A percentile compares a stretch with the other conserved stretches of the same genome.
phyloP scores from a whole-genome alignment of 2,888 invertebrate species.

The Xestia rhomboidea region DNA sequence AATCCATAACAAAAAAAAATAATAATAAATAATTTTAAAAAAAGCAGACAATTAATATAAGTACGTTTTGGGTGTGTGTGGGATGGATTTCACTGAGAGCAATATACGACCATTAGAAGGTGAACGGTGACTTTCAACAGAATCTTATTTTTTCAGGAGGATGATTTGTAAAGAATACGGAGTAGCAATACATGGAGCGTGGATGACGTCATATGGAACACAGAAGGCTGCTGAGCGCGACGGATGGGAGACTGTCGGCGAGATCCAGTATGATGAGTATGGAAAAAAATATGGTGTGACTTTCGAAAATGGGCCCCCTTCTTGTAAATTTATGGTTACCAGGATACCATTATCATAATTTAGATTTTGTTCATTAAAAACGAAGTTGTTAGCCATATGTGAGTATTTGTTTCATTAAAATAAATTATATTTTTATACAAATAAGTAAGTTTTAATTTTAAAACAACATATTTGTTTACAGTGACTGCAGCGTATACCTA shows the following conservation, averaged over 20 bases:
- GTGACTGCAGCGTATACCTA: not conserved
- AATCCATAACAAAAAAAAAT: no score
- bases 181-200: constrained; percentile 63
- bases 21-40: no score
- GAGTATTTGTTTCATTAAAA: not conserved
- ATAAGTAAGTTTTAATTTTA: not conserved
- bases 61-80: no score
- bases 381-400: not conserved
- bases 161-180: constrained; percentile 69
- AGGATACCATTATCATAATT: not conserved
- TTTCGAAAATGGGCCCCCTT: constrained; percentile 65
- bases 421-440: not conserved
- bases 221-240: constrained; percentile 68
- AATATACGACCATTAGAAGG: no score
- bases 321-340: constrained; percentile 59
- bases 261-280: constrained; percentile 64
- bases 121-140: not conserved
- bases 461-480: not conserved
- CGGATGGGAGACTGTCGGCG: constrained; percentile 62
- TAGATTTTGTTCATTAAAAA: not conserved
- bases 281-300: constrained; percentile 59
- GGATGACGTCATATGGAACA: constrained; percentile 67
- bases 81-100: no score
- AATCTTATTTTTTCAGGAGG: constrained; percentile 62
- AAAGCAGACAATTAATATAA: no score